Percentiles rank a stretch among this genome's conserved stretches.
Conservation (phyloP, 2,113 vertebrate genomes). For the Malaclemys terrapin region DNA sequence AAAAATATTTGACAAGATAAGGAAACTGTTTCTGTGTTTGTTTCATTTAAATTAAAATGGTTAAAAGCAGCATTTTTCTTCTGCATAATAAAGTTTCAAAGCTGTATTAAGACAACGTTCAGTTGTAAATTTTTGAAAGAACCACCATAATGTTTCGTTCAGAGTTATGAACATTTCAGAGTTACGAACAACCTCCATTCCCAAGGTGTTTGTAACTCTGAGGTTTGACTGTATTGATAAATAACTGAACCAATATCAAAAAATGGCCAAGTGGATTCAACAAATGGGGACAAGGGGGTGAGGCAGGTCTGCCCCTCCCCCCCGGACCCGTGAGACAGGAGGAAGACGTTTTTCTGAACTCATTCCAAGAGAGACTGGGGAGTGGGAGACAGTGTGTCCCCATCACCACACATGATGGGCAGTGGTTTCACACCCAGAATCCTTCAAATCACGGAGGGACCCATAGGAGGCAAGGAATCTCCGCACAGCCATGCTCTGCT, state of each 20-base stretch:
- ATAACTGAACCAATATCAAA: slow-evolving; percentile 26
- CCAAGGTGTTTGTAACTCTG: too few relatives aligned
- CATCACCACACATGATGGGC: not conserved
- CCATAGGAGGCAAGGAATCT: not conserved
- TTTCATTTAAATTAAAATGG: too few relatives aligned
- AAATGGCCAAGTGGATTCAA: slow-evolving; percentile 30
- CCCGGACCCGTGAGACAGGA: not conserved
- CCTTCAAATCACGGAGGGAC: not conserved
- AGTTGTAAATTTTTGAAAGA: too few relatives aligned
- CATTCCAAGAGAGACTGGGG: not conserved
- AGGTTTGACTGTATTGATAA: not conserved
- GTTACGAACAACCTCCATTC: too few relatives aligned
- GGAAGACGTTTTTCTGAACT: not conserved
- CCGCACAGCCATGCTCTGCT: not conserved
- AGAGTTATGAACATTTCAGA: too few relatives aligned
- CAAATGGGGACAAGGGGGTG: not conserved
- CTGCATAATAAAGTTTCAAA: too few relatives aligned
- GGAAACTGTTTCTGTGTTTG: too few relatives aligned
- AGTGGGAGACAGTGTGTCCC: not conserved
- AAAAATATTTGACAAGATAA: too few relatives aligned
- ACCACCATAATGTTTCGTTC: too few relatives aligned
- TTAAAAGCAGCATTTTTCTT: too few relatives aligned
- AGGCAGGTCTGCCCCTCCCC: not conserved
- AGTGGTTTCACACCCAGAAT: not conserved
- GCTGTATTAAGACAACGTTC: too few relatives aligned